Evolutionary conservation across 2,888 invertebrate species (phyloP).

Genomic region (Tenthredo amoena): DNA sequence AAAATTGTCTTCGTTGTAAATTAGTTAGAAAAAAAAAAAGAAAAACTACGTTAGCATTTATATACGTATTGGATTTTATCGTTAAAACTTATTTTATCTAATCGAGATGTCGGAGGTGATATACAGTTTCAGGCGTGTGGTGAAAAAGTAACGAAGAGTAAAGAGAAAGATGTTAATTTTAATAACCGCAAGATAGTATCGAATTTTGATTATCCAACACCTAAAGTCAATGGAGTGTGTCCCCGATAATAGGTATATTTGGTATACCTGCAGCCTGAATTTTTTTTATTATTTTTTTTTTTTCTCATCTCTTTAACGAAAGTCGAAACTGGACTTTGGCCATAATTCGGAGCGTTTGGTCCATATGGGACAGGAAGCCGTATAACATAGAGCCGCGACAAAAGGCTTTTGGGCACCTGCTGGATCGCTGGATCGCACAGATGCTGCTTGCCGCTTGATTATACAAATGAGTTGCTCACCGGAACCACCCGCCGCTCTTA

Average conservation of each 20-base stretch:
- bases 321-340: slow-evolving; percentile 51
- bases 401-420: slow-evolving; percentile 73
- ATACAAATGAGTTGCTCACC: slow-evolving; percentile 56
- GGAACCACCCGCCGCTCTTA: slow-evolving; percentile 55
- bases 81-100: neutral
- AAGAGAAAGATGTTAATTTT: slow-evolving; percentile 38
- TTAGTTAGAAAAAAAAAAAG: neutral
- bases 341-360: slow-evolving; percentile 59
- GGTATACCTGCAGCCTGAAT: neutral
- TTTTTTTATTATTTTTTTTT: neutral
- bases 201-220: slow-evolving; percentile 30
- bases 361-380: slow-evolving; percentile 66
- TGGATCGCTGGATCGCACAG: slow-evolving; percentile 61
- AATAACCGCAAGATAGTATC: slow-evolving; percentile 49
- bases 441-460: slow-evolving; percentile 57
- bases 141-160: neutral
- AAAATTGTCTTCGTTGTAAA: neutral
- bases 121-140: slow-evolving; percentile 30
- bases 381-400: slow-evolving; percentile 69
- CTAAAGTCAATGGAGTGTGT: slow-evolving; percentile 41
- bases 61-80: neutral
- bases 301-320: slow-evolving; percentile 15
- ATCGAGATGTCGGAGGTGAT: neutral
- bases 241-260: slow-evolving; percentile 32
- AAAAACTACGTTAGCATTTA: neutral